These are phyloP conservation scores for Xestia c-nigrum DNA, from an alignment of 2,888 invertebrate genomes.

Conservation along the genomic window DNA sequence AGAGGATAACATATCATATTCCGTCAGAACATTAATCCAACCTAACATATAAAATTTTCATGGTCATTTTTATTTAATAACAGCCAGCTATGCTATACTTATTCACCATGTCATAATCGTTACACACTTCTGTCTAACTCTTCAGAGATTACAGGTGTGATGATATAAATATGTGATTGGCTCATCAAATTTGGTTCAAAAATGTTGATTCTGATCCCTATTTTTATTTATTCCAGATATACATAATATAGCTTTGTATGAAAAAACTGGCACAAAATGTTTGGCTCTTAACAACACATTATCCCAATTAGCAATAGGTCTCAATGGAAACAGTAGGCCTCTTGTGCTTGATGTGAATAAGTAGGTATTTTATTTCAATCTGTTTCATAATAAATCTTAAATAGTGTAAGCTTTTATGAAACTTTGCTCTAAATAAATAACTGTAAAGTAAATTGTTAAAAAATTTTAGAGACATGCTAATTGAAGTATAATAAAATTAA, in stretches of 20 bases:
- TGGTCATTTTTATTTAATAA: background rate
- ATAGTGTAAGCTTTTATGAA: too few relatives aligned
- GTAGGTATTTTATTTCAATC: conserved; percentile 73
- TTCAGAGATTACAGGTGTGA: background rate
- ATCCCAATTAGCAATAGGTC: conserved; percentile 81
- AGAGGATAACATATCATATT: background rate
- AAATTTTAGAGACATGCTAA: background rate
- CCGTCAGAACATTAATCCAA: background rate
- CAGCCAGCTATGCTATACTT: background rate
- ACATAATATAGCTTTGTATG: conserved; percentile 67
- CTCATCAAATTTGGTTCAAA: background rate
- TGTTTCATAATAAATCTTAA: background rate
- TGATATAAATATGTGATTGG: background rate
- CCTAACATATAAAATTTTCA: background rate
- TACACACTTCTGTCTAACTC: background rate
- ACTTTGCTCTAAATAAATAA: background rate
- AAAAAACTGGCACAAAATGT: conserved; percentile 77
- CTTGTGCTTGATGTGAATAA: conserved; percentile 81
- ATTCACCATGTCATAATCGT: background rate
- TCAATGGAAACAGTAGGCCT: conserved; percentile 82
- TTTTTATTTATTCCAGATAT: conserved; percentile 66
- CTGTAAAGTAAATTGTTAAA: background rate
- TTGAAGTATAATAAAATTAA: conserved; percentile 18
- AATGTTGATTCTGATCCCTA: background rate
- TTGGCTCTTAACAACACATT: conserved; percentile 72